Evolutionary conservation across 2,888 invertebrate species (phyloP), one percentile per base, ranked within the genome.

Genomic region (Amphipoea lucens): DNA sequence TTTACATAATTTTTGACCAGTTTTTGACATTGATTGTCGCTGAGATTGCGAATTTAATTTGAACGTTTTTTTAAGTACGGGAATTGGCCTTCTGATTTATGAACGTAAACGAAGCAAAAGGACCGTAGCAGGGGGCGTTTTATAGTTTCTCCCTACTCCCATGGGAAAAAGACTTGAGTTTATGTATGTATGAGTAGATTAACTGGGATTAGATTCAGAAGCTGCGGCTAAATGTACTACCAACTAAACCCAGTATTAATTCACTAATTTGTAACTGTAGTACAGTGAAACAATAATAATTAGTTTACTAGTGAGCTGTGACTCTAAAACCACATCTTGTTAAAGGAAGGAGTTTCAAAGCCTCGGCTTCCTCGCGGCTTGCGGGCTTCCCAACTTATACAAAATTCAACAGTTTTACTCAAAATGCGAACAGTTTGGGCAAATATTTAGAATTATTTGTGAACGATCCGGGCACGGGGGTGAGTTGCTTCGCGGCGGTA

Each of bases 361-460:
- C 66, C 63, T 5, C 14, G 45, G 81, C 76, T 74, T 84, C 29
- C 71, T 23, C 76, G 84, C 70, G 74, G 76, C 71, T 72, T 81
- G 74, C 2, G 76, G 76, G 57, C 68, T 65, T 20, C 40, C 60
- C 65, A 63, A 81, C 75, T 83, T 80, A 85, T 85, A 82, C 83
- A 81, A 89, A 89, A 87, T 85, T 86, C 74, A 88, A 81, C 79
- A 84, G 83, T 80, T 84, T 86, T 84, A 76, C 57, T 48, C 78
- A 82, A 84, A 87, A 51, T 76, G 67, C 63, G 74, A 74, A 70
- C 80, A 76, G 29, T 82, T 86, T 62, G 36, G 14, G 57, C 71
- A 78, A 85, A 81, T 82, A 82, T 87, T 82, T 79, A 57, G 57
- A 81, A 84, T 78, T 73, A 82, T 81, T 81, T 78, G 67, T 51